Evolutionary conservation across 37 sponge, comb jelly and placozoan genomes (phyloP).

Genomic region (Cliona cf. orientalis): DNA sequence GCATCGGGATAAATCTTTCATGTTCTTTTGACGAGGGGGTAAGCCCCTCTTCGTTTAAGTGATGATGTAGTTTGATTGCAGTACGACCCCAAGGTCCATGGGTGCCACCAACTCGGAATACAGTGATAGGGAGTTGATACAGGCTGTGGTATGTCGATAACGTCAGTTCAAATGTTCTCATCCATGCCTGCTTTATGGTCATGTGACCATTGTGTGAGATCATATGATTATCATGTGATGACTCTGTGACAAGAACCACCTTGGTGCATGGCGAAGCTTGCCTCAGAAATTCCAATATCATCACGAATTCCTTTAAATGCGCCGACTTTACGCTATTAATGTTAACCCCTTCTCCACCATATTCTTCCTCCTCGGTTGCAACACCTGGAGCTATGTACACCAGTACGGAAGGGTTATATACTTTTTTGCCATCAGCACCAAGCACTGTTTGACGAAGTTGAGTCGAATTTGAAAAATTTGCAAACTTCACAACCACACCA

Average conservation of each 20-base stretch:
- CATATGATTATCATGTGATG: background rate
- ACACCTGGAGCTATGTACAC: slow-evolving; percentile 23
- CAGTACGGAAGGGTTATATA: background rate
- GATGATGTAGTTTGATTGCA: background rate
- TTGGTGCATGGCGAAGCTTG: background rate
- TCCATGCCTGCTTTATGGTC: slow-evolving; percentile 12
- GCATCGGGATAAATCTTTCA: background rate
- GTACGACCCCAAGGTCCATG: slow-evolving; percentile 59
- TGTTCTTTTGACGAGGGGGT: too few relatives aligned
- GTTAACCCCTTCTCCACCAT: background rate
- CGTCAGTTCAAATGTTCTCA: slow-evolving; percentile 26
- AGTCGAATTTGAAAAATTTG: slow-evolving; percentile 33
- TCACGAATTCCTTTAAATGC: slow-evolving; percentile 29
- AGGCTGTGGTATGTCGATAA: slow-evolving; percentile 38
- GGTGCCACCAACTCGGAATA: slow-evolving; percentile 18
- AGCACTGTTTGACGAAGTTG: slow-evolving; percentile 7
- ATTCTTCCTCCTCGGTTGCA: background rate
- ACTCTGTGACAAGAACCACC: slow-evolving; percentile 19
- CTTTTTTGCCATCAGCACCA: background rate
- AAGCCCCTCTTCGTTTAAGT: background rate
- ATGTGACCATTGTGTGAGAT: background rate
- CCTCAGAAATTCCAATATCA: slow-evolving; percentile 29
- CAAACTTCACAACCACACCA: slow-evolving; percentile 30
- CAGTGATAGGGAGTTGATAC: slow-evolving; percentile 1
- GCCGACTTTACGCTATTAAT: background rate